These are phyloP conservation scores for Daubentonia madagascariensis DNA, from an alignment of 2,113 vertebrate genomes.

Conservation along the genomic window DNA sequence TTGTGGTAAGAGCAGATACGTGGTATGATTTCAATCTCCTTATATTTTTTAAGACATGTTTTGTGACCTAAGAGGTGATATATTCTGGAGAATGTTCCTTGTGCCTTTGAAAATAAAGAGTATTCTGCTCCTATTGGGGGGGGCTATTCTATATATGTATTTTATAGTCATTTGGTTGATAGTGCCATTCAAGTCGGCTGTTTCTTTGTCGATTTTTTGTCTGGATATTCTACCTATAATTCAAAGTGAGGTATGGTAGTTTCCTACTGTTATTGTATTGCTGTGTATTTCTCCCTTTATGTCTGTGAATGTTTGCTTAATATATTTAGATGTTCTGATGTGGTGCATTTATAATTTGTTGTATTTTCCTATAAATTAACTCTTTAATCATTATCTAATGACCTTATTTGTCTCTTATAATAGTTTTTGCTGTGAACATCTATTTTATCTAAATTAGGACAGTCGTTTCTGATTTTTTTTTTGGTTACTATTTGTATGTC, in stretches of 20 bases:
- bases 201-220: background rate
- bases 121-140: no score
- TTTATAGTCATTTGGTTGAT: background rate
- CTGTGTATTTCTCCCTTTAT: background rate
- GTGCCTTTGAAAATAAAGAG: no score
- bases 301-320: background rate
- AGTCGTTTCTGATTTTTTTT: background rate
- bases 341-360: no score
- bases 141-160: background rate
- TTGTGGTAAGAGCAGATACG: background rate
- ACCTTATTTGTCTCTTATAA: background rate
- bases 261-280: background rate
- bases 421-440: no score
- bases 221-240: background rate
- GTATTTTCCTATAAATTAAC: no score
- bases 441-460: no score
- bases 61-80: no score
- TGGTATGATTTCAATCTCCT: background rate
- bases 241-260: background rate
- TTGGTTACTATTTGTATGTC: background rate
- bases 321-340: background rate
- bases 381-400: no score
- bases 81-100: no score
- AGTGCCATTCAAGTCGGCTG: background rate
- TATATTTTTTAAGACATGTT: background rate